Percentiles rank a stretch among this genome's conserved stretches.
phyloP scores from a whole-genome alignment of 1,140 invertebrate species.

The Bombus breviceps region DNA sequence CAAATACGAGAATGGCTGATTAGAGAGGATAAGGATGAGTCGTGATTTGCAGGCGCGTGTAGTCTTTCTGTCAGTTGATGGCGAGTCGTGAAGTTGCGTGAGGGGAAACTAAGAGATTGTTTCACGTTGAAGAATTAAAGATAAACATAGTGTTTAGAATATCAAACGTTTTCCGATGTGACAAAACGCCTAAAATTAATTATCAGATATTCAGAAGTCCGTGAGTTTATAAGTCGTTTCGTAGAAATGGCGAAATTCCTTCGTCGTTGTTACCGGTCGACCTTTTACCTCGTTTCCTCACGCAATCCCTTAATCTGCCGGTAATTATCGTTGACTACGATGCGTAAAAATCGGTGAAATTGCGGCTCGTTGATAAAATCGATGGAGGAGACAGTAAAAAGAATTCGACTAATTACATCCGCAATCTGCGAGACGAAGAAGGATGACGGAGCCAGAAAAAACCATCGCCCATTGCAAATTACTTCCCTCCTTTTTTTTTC shows the following conservation, averaged over 20 bases:
- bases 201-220: neutral
- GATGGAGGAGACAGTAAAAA: conserved; percentile 37
- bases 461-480: neutral
- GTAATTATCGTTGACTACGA: conserved; percentile 48
- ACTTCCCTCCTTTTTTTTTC: neutral
- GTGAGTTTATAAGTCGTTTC: neutral
- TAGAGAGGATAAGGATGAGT: conserved; percentile 5
- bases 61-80: neutral
- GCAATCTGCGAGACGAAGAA: conserved; percentile 9
- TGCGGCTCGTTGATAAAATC: conserved; percentile 55
- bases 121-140: neutral
- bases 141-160: neutral
- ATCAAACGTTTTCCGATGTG: neutral
- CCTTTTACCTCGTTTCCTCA: conserved; percentile 1
- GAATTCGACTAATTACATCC: conserved; percentile 42
- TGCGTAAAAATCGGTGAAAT: conserved; percentile 54
- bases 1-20: conserved; percentile 2
- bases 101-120: neutral
- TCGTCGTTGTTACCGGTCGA: neutral
- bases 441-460: neutral
- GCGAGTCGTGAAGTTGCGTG: neutral
- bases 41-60: too few relatives aligned
- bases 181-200: neutral
- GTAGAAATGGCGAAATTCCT: neutral
- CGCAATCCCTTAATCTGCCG: conserved; percentile 32